Conservation (phyloP, 2,888 invertebrate genomes). For the Lathronympha strigana region DNA sequence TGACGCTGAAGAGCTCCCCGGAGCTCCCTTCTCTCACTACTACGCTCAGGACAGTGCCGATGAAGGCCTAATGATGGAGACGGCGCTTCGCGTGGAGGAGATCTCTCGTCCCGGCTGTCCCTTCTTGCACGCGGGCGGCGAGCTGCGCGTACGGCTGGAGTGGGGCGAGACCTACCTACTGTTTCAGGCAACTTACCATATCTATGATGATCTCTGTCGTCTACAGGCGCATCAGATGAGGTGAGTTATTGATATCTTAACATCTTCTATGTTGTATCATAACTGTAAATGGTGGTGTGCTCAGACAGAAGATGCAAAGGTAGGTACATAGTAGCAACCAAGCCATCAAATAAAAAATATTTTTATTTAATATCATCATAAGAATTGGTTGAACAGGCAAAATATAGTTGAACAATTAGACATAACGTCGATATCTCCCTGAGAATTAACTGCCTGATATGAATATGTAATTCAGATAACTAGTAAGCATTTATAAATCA, state of each 20-base stretch:
- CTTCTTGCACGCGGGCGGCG: constrained; percentile 89
- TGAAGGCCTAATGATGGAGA: constrained; percentile 92
- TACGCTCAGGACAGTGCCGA: constrained; percentile 91
- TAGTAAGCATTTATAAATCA: too few species aligned
- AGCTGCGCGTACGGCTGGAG: constrained; percentile 90
- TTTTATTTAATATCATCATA: too few species aligned
- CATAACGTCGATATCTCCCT: too few species aligned
- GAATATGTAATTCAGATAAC: too few species aligned
- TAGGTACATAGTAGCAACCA: too few species aligned
- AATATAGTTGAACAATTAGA: too few species aligned
- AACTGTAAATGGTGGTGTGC: too few species aligned
- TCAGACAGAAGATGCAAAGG: too few species aligned
- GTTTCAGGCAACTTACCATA: constrained; percentile 92
- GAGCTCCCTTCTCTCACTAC: constrained; percentile 91
- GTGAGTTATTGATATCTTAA: constrained; percentile 64
- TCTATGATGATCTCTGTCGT: constrained; percentile 91
- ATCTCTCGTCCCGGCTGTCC: constrained; percentile 87
- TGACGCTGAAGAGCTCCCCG: constrained; percentile 87
- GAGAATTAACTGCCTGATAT: too few species aligned
- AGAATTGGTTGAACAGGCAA: too few species aligned
- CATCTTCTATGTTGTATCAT: too few species aligned
- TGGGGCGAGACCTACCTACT: constrained; percentile 93
- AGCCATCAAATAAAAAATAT: too few species aligned
- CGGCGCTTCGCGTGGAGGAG: constrained; percentile 89
- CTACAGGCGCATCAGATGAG: constrained; percentile 93